Base-by-base conservation (phyloP, 2,888 invertebrate genomes). In the Nudaria mundana region DNA sequence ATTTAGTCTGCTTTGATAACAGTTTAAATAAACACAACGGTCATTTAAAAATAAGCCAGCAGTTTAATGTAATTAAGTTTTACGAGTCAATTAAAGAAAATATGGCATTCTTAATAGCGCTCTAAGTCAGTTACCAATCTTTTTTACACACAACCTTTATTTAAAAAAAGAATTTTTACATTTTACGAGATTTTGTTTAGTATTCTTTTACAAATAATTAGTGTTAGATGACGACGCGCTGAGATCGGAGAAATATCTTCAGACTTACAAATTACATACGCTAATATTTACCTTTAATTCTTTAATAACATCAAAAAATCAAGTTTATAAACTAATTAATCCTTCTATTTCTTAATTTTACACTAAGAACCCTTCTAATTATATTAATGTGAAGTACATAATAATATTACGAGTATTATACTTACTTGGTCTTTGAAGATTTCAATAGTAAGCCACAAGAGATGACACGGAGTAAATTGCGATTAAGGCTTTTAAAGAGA, bases 61-160 rank as follows among this genome's bases (percentile, higher is more conserved):
- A 42, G 37, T 56, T 56, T 58, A 56, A 52, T 59, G 52, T 52
- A 26, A 52, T 56, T 36, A 59, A 51, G 41, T 54, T 56, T 56
- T 58, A 56, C 48, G 38, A 29, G 36, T 48, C 58, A 51, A 56
- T 56, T 56, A 55, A 44, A 32, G 41, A 12, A 30, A 58, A 20
- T 2, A 45, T 43, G 44, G 44, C 33, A 48, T 43, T 35, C 52
- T 35, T 48, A 58, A 56, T 45, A 51, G 37, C 29, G 30, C 43
- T 40, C 45, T 40, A 46, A 44, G 55, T 36, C 32, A 42, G 44
- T 55, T 44, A 40, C 38, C 29, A 48, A 55, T 48, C 42, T 18
- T 30, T 35, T 54, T 55, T 46, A 51, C 39, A 36, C 28, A 37
- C 13, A 32, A 24, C 12, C 22, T 28, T 31, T 32, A 37, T 41